Conservation (phyloP, 2,888 invertebrate genomes). For the Drymonia ruficornis region DNA sequence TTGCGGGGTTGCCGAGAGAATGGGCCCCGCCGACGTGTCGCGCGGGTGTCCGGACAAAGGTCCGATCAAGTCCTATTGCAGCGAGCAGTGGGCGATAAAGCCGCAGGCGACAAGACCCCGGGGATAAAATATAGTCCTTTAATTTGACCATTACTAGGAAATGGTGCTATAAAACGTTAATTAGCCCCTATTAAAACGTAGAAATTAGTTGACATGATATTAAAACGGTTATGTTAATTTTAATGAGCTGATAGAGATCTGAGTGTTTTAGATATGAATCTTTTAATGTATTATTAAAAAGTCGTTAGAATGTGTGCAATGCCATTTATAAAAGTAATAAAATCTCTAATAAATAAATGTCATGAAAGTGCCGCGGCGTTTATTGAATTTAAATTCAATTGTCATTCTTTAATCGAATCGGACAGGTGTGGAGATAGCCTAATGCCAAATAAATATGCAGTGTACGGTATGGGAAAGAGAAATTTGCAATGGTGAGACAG, state of each 20-base stretch:
- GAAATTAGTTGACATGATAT: neutral
- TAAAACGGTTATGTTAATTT: neutral
- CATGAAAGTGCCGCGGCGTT: conserved; percentile 7
- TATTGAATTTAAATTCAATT: conserved; percentile 26
- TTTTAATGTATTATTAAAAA: conserved; percentile 3
- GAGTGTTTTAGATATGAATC: neutral
- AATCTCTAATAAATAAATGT: neutral
- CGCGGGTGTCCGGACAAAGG: conserved; percentile 38
- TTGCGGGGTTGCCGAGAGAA: conserved; percentile 39
- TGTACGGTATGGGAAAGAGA: conserved; percentile 78
- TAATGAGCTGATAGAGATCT: conserved; percentile 2
- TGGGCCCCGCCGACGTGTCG: conserved; percentile 31
- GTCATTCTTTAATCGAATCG: conserved; percentile 48
- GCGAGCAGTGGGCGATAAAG: conserved; percentile 31
- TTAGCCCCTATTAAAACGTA: neutral
- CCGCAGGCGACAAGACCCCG: conserved; percentile 34
- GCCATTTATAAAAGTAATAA: neutral
- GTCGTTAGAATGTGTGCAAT: neutral
- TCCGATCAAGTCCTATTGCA: conserved; percentile 40
- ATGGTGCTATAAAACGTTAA: conserved; percentile 19
- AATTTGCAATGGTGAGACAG: conserved; percentile 77
- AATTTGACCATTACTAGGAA: conserved; percentile 23
- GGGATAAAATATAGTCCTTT: conserved; percentile 32
- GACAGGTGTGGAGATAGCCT: conserved; percentile 57
- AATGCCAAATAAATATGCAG: conserved; percentile 69